Evolutionary conservation across 2,888 invertebrate species (phyloP), one percentile per base, ranked within the genome.

Genomic region (Ethmia dodecea): DNA sequence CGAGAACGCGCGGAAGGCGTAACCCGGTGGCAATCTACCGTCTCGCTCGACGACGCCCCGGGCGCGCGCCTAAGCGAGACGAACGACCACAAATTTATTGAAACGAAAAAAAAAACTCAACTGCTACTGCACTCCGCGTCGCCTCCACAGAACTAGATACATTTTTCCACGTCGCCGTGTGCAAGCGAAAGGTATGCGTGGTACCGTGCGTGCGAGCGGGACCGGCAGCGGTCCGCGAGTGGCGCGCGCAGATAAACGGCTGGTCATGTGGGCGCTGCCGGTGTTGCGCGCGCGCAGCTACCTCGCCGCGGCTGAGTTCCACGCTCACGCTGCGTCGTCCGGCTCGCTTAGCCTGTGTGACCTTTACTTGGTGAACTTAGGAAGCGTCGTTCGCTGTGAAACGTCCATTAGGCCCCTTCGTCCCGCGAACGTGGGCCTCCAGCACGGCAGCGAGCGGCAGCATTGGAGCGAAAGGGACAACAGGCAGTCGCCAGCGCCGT

Each of bases 351-450:
- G 79, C 74, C 72, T 66, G 79, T 55, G 76, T 83, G 86, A 84
- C 86, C 86, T 86, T 84, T 84, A 75, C 68, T 80, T 67, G 79
- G 80, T 83, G 86, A 83, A 83, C 84, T 84, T 83, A 81, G 77
- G 84, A 81, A 84, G 86, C 84, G 77, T 83, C 77, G 69, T 76
- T 72, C 69, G 64, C 76, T 73, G 78, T 77, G 78, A 80, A 79
- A 74, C 80, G 79, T 77, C 74, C 76, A 80, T 78, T 75, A 78
- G 74, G 60, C 76, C 75, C 74, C 79, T 73, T 65, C 77, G 64
- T 64, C 74, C 79, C 77, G 69, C 78, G 58, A 68, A 47, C 60
- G 64, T 47, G 60, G 64, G 71, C 67, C 66, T 68, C 69, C 62
- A 55, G 61, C 60, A 57, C 65, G 64, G 67, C 74, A 66, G 62